phyloP scores from a whole-genome alignment of 1,140 invertebrate species.

The Mercenaria mercenaria region DNA sequence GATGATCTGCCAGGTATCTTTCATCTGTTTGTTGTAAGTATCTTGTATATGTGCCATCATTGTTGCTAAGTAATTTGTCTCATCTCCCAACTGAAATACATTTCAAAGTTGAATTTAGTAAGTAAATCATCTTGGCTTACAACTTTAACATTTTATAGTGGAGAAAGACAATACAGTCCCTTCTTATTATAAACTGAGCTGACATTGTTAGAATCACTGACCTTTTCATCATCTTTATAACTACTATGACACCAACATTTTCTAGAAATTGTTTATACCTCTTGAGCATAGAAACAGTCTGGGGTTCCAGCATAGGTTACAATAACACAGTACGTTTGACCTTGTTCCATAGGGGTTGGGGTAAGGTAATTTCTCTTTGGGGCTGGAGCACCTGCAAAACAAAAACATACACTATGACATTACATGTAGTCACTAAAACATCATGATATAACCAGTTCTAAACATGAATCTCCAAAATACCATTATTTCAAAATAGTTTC shows the following conservation, averaged over 20 bases:
- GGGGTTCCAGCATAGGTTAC: constrained; percentile 64
- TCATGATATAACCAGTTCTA: background rate
- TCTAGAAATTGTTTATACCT: constrained; percentile 39
- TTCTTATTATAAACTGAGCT: too few relatives aligned
- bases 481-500: background rate
- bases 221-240: too few relatives aligned
- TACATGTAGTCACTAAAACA: background rate
- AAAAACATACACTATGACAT: background rate
- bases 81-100: constrained; percentile 55
- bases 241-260: too few relatives aligned
- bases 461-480: background rate
- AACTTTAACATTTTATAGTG: too few relatives aligned
- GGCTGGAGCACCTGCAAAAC: constrained; percentile 39
- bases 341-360: constrained; percentile 52
- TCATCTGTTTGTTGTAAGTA: constrained; percentile 70
- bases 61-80: constrained; percentile 67
- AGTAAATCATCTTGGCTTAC: too few relatives aligned
- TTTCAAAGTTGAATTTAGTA: too few relatives aligned
- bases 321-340: constrained; percentile 14
- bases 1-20: constrained; percentile 74
- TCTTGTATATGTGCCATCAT: constrained; percentile 75
- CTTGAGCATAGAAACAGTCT: constrained; percentile 62
- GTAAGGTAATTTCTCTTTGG: constrained; percentile 40
- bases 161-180: too few relatives aligned
- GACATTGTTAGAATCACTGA: too few relatives aligned